These are phyloP conservation scores for Mesochorus sp. DNA, from an alignment of 2,888 invertebrate genomes.

Conservation along the genomic window DNA sequence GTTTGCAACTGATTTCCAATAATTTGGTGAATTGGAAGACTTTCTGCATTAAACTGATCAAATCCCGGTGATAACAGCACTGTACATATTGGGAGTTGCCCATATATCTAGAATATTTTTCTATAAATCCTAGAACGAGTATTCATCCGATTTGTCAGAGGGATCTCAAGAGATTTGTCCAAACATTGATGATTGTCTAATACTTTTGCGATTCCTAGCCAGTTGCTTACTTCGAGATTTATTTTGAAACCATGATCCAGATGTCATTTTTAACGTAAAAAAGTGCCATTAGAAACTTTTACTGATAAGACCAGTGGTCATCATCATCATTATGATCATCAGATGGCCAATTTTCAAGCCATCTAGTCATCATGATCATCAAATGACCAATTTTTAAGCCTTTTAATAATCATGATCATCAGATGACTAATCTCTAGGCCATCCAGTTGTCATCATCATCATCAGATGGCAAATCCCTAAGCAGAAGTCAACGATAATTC, in stretches of 20 bases:
- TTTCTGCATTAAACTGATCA: constrained; percentile 20
- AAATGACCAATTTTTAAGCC: neutral
- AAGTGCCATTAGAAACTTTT: no score
- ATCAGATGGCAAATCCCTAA: neutral
- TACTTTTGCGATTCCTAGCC: neutral
- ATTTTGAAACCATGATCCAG: constrained; percentile 6
- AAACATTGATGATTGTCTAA: constrained; percentile 23
- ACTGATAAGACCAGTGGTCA: no score
- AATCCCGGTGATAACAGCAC: constrained; percentile 22
- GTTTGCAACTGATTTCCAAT: constrained; percentile 7
- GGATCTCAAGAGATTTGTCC: constrained; percentile 29
- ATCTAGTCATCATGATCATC: neutral
- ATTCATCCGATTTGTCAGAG: constrained; percentile 36
- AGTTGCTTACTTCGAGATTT: constrained; percentile 1
- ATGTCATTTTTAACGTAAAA: constrained; percentile 7
- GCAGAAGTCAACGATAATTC: no score
- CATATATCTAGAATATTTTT: neutral
- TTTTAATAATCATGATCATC: neutral
- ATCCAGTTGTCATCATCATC: no score
- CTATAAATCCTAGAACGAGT: neutral
- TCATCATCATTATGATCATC: neutral
- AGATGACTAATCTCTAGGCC: neutral
- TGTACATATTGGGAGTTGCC: neutral
- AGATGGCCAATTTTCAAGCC: neutral
- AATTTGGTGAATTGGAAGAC: constrained; percentile 18